phyloP scores from a whole-genome alignment of 2,797 vertebrate genomes.

The Monodelphis domestica region DNA sequence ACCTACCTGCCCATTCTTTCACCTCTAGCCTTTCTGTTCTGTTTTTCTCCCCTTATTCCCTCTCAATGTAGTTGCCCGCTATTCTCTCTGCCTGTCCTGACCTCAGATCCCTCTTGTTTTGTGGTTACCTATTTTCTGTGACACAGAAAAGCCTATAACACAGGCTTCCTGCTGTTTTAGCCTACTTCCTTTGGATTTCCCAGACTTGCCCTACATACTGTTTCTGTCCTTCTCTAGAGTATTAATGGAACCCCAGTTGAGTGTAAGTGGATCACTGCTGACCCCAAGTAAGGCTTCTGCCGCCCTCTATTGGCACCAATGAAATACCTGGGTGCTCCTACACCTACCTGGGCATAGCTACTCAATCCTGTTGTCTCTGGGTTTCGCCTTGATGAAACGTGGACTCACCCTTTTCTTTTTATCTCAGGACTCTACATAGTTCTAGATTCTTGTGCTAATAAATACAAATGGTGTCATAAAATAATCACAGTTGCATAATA shows the following conservation, averaged over 20 bases:
- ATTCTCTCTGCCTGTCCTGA: background rate
- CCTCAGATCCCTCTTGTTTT: background rate
- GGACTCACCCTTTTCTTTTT: constrained; percentile 13
- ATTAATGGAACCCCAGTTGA: background rate
- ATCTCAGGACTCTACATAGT: background rate
- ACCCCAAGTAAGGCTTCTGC: background rate
- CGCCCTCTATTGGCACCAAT: background rate
- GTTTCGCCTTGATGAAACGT: background rate
- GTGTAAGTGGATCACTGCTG: background rate
- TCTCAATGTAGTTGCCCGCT: background rate
- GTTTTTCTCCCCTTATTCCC: background rate
- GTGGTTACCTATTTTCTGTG: background rate
- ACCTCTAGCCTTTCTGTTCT: background rate
- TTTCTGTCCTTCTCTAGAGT: background rate
- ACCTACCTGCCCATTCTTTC: background rate
- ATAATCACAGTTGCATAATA: background rate
- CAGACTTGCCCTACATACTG: background rate
- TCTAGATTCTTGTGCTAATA: background rate
- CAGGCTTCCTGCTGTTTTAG: background rate
- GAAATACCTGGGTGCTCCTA: background rate
- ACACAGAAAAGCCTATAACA: background rate
- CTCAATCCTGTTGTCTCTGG: background rate
- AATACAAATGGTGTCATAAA: background rate
- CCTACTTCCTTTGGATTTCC: background rate
- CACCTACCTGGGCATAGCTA: background rate